Evolutionary conservation across 2,888 invertebrate genomes (phyloP).

Genomic region (Diplazon laetatorius): DNA sequence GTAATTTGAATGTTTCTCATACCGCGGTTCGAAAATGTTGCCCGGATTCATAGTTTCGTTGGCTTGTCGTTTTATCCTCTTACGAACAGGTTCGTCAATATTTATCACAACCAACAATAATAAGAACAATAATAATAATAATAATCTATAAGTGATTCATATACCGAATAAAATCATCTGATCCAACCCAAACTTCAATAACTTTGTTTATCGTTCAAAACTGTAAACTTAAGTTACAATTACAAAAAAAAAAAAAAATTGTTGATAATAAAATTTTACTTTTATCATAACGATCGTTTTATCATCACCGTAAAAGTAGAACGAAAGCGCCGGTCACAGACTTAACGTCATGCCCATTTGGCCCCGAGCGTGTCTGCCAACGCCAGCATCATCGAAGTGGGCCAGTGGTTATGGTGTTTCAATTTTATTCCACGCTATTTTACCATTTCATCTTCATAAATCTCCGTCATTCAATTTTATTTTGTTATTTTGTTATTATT

Average conservation of each 20-base stretch:
- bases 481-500: background rate
- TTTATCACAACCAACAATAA: too few relatives aligned
- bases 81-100: constrained; percentile 71
- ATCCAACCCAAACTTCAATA: too few relatives aligned
- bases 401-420: background rate
- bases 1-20: constrained; percentile 1
- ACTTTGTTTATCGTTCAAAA: background rate
- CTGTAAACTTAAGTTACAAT: background rate
- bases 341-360: constrained; percentile 41
- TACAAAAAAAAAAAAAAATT: background rate
- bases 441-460: background rate
- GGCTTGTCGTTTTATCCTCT: constrained; percentile 76
- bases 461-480: too few relatives aligned
- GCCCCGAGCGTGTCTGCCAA: constrained; percentile 24
- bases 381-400: background rate
- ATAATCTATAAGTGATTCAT: too few relatives aligned
- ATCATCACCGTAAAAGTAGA: constrained; percentile 9
- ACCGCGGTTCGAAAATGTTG: constrained; percentile 71
- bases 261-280: background rate
- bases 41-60: constrained; percentile 75
- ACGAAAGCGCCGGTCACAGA: constrained; percentile 23
- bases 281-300: constrained; percentile 3
- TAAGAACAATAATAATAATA: background rate
- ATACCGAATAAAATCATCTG: too few relatives aligned
- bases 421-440: background rate